These are phyloP conservation scores for Sorex fumeus DNA, from an alignment of 2,113 vertebrate genomes.

Conservation along the genomic window DNA sequence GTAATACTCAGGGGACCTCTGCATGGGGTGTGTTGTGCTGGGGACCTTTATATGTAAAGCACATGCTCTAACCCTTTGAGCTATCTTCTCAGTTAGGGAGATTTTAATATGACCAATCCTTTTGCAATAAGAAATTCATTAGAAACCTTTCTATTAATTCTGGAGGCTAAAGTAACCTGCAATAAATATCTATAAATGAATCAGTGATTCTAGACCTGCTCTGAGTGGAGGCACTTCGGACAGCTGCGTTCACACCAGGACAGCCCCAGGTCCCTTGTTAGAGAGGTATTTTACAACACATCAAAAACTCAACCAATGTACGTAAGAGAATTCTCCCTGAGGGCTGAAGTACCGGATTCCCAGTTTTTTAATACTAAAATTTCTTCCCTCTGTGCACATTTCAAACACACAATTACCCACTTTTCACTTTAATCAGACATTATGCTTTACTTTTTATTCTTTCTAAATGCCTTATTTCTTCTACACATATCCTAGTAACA, in stretches of 20 bases:
- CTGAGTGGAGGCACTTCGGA: not conserved
- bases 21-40: too few relatives aligned
- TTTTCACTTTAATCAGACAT: not conserved
- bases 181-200: not conserved
- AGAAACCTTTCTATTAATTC: not conserved
- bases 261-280: not conserved
- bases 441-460: not conserved
- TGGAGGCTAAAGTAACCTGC: constrained; percentile 1
- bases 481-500: not conserved
- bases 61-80: too few relatives aligned
- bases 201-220: not conserved
- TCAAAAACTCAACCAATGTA: not conserved
- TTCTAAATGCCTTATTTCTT: not conserved
- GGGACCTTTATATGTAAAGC: too few relatives aligned
- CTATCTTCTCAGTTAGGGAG: not conserved
- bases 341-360: not conserved
- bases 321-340: not conserved
- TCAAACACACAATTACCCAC: not conserved
- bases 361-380: not conserved
- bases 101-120: not conserved
- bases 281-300: not conserved
- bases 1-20: too few relatives aligned
- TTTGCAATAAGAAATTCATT: not conserved
- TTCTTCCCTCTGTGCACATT: not conserved
- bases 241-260: not conserved